These are phyloP conservation scores for Rosalia funebris DNA, from an alignment of 2,888 invertebrate species.

Conservation along the genomic window DNA sequence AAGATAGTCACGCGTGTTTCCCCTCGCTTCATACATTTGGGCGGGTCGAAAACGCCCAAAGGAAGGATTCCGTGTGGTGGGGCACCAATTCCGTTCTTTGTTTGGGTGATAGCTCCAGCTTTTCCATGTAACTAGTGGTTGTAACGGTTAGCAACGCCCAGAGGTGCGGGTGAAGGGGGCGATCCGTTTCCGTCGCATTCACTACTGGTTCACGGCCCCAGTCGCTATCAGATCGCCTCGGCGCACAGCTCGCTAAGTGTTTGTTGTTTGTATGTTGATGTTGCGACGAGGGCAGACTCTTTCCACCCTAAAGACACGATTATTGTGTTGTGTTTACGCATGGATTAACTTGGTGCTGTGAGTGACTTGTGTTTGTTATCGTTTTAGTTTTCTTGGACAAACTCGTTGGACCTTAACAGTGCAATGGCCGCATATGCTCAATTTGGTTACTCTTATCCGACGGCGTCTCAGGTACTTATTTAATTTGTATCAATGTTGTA, in stretches of 20 bases:
- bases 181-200: constrained; percentile 57
- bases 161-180: constrained; percentile 50
- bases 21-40: constrained; percentile 28
- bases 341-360: constrained; percentile 51
- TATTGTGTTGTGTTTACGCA: constrained; percentile 51
- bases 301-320: constrained; percentile 47
- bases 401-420: constrained; percentile 33
- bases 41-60: constrained; percentile 35
- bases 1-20: constrained; percentile 62
- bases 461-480: constrained; percentile 86
- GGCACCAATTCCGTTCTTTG: constrained; percentile 51
- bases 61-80: constrained; percentile 44
- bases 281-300: constrained; percentile 47
- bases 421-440: constrained; percentile 86
- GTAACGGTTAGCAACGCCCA: constrained; percentile 51
- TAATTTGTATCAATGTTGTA: constrained; percentile 37
- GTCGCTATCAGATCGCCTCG: constrained; percentile 62
- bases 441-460: constrained; percentile 92
- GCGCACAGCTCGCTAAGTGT: constrained; percentile 55
- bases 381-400: constrained; percentile 31
- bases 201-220: constrained; percentile 56
- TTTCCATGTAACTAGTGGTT: constrained; percentile 60
- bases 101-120: constrained; percentile 50
- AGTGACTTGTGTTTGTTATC: constrained; percentile 40
- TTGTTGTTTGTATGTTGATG: constrained; percentile 51